Evolutionary conservation across 1,140 invertebrate species (phyloP), one percentile per base, ranked within the genome.

Genomic region (Penaeus vannamei): DNA sequence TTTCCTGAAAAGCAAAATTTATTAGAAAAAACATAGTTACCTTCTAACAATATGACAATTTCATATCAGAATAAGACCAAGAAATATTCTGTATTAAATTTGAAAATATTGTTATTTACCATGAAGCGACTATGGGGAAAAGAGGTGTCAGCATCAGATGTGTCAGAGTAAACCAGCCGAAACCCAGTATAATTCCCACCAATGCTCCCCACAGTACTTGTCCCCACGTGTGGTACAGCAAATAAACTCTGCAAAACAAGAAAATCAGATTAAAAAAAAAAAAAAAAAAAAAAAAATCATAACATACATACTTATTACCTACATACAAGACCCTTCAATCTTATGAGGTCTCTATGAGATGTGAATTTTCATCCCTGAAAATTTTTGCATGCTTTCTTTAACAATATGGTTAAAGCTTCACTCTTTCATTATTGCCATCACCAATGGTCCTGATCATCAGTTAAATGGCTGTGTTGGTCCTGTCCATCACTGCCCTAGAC

Each of bases 91-190:
- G 22, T 81, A n/a, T 61, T 86, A 29, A 46, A 53, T 7, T 83
- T 1, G 12, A 92, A 90, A 90, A 80, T 86, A 89, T 29, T 53
- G 8, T 1, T 26, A 84, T 87, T 86, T 62, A 91, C 97, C 97
- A 96, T 92, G 96, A 95, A 59, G 96, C 96, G 91, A 98, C 94
- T 91, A 96, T 94, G 89, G 97, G 97, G 93, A 98, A 98, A 90
- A 97, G 93, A 87, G 97, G 97, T 89, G 97, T 97, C 84, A 98
- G 94, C 84, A 97, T 92, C 92, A 96, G 93, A 92, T 98, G 96
- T 59, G 96, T 96, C 62, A 97, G 92, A 84, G 94, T 93, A 94
- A 97, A 98, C 97, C 97, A 98, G 32, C 95, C 66, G 85, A 94
- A 94, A 84, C 95, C 97, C 92, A 96, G 94, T 79, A 95, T 86